Evolutionary conservation across 2,797 vertebrate genomes (phyloP), one percentile per base, ranked within the genome.

Genomic region (Staurois parvus): DNA sequence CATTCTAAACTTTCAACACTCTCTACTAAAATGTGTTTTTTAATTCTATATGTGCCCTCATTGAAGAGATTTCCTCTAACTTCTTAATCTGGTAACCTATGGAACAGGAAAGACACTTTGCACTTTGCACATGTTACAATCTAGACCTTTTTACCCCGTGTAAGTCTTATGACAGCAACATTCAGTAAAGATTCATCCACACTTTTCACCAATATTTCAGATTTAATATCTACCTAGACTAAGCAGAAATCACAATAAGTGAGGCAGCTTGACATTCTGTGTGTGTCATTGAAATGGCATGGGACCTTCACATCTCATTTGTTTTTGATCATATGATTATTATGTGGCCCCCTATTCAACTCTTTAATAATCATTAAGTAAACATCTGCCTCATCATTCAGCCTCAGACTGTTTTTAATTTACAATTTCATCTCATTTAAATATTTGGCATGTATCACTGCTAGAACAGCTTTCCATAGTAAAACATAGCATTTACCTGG

Each of bases 281-380:
- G 19, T 66, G 56, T 69, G 68, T 76, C 67, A 76, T 42, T 78
- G 75, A 84, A 84, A 78, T 84, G 68, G 67, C 83, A 84, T 77
- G 67, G 45, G 76, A 77, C 67, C 83, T 84, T 70, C 66, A 77
- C 69, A 78, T 78, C 52, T 78, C 75, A 84, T 77, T 84, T 84
- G 66, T 56, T 84, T 84, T 56, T 84, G 83, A 84, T 84, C 75
- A 66, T 72, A 70, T 77, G 52, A 84, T 84, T 84, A 77, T 79
- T 42, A 84, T 48, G 72, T 84, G 79, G 68, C 42, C 83, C 34
- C 56, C 75, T 37, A 78, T 84, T 84, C 83, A 84, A 72, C 67
- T 84, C 32, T 84, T 72, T 32, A 84, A 79, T 66, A 79, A 64
- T 85, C 69, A 67, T 69, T 68, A 85, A 68, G 59, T 80, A 66